Conservation (phyloP, 2,113 vertebrate genomes). For the Chelonoidis abingdonii region DNA sequence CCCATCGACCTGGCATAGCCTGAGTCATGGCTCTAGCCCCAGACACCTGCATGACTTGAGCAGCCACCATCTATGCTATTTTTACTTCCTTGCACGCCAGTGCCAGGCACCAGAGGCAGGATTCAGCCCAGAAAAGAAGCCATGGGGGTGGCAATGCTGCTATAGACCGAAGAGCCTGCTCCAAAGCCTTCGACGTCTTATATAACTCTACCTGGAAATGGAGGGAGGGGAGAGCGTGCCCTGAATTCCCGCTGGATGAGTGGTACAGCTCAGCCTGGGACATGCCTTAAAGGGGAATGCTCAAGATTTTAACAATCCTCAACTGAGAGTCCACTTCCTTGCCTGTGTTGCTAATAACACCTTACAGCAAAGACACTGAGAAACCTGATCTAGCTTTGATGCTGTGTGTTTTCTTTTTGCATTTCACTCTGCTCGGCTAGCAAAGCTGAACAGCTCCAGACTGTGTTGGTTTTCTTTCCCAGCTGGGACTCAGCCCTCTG, state of each 20-base stretch:
- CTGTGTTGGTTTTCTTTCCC: neutral
- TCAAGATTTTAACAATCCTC: neutral
- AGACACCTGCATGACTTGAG: neutral
- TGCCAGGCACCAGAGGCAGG: neutral
- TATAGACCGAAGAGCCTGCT: neutral
- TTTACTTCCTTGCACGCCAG: neutral
- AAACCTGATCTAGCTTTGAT: neutral
- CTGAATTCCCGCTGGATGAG: neutral
- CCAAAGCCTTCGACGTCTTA: neutral
- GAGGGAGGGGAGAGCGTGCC: neutral
- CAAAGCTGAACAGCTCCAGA: neutral
- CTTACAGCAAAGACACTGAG: neutral
- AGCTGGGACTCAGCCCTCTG: neutral
- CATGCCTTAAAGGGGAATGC: neutral
- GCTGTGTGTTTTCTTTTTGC: neutral
- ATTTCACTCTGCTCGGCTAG: neutral
- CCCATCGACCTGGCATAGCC: too few relatives aligned
- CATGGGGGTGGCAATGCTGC: neutral
- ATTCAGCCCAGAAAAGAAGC: neutral
- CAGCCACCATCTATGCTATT: neutral
- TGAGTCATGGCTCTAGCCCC: neutral
- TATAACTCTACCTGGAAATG: neutral
- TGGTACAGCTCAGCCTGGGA: neutral
- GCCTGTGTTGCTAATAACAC: neutral
- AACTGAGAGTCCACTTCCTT: neutral